Percentiles rank a stretch among this genome's conserved stretches.
phyloP scores from a whole-genome alignment of 2,888 invertebrate genomes.

The Luperina testacea region DNA sequence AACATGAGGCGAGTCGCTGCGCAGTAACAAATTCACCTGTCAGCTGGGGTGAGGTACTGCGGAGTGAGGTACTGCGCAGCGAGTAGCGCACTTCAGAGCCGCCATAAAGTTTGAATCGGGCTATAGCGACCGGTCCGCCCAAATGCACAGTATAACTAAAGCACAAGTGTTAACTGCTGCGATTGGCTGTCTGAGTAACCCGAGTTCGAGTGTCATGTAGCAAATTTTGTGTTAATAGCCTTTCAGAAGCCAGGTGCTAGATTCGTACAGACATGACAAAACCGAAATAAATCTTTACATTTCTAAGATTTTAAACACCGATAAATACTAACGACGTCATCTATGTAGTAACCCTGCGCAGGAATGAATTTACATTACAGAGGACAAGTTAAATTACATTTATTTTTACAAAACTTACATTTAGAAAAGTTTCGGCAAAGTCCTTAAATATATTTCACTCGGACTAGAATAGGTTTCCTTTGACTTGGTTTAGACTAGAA shows the following conservation, averaged over 20 bases:
- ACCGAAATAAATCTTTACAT: conserved; percentile 66
- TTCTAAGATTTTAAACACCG: conserved; percentile 67
- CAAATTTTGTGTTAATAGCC: neutral
- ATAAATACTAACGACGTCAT: conserved; percentile 63
- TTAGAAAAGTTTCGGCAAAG: conserved; percentile 64
- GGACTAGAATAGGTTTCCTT: conserved; percentile 74
- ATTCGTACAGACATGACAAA: conserved; percentile 63
- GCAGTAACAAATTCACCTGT: neutral
- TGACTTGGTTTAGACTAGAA: conserved; percentile 77
- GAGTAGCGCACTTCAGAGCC: neutral
- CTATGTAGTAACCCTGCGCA: conserved; percentile 75
- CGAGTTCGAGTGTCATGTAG: neutral
- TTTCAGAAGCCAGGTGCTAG: conserved; percentile 28
- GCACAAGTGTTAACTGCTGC: too few species aligned
- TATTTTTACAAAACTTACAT: conserved; percentile 75
- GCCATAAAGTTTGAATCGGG: neutral
- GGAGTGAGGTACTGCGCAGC: neutral
- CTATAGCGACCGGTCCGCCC: neutral
- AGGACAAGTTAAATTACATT: conserved; percentile 72
- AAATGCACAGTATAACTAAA: neutral
- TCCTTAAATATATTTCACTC: conserved; percentile 62
- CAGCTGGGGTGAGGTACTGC: neutral
- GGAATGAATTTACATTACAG: conserved; percentile 72
- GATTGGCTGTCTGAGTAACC: neutral
- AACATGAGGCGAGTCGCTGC: neutral